phyloP scores from a whole-genome alignment of 2,797 vertebrate species.

The Rhinichthys osculus region DNA sequence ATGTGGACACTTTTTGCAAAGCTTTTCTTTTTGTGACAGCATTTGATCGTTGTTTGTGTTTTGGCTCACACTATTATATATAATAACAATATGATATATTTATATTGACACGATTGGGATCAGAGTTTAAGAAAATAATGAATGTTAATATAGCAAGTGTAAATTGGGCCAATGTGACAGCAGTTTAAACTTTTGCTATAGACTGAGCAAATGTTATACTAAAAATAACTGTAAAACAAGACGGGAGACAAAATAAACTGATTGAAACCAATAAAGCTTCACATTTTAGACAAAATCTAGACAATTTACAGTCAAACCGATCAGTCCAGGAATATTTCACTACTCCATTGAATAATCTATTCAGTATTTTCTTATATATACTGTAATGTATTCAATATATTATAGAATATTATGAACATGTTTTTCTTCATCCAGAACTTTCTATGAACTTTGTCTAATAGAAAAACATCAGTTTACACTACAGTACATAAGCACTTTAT shows the following conservation, averaged over 20 bases:
- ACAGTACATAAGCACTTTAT: background rate
- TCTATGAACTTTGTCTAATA: background rate
- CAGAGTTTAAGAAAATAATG: background rate
- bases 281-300: background rate
- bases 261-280: background rate
- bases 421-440: background rate
- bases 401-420: background rate
- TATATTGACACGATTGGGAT: background rate
- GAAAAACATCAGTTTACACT: background rate
- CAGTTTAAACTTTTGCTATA: background rate
- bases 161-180: background rate
- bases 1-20: background rate
- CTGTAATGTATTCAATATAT: background rate
- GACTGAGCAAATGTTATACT: background rate
- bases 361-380: too few species aligned
- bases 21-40: background rate
- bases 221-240: background rate
- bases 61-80: background rate
- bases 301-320: background rate
- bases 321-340: constrained; percentile 3
- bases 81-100: background rate
- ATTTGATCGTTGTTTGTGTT: constrained; percentile 20
- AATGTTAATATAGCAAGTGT: background rate
- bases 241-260: background rate
- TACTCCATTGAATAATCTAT: background rate